Base-by-base conservation (phyloP, 2,797 vertebrate species). In the Coccyzus lansbergi region DNA sequence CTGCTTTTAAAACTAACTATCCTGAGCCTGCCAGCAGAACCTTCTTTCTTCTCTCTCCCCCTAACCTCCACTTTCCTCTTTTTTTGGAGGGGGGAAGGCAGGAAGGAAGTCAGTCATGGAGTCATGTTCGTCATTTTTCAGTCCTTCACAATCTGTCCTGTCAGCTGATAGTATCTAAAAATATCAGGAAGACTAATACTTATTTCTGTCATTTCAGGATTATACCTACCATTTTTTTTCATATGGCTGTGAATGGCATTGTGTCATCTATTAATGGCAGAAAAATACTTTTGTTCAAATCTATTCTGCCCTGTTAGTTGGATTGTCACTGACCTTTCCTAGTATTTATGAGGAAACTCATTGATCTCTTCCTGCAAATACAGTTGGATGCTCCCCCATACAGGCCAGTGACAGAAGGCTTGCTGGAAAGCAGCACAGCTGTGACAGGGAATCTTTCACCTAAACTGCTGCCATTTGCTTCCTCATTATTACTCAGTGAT, bases 121-220 rank as follows among this genome's bases (percentile, higher is more conserved):
- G 90, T 95, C 95, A 91, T 19, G 83, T 95, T 95, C 63, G 31
- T 95, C 94, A 95, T 95, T 97, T 97, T 86, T 86, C 82, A 79
- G 64, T 95, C 92, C 76, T 92, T 93, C 69, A 92, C 91, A 96
- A 95, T 95, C 94, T 97, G 92, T 92, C 81, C 93, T 70, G 94
- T 92, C 93, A 95, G 58, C 95, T 94, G 88, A 95, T 92, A 95
- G 63, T 65, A 55, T 80, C 92, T 95, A 93, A 97, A 97, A 97
- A 96, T 96, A 96, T 33, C 88, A 94, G 62, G 67, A 95, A 94
- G 95, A 95, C 70, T 51, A 63, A 83, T 55, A 40, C 78, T 95
- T 94, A 92, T 97, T 97, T 96, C 87, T 96, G 92, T 77, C 60
- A 75, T 87, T 88, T 90, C 63, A 94, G 49, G 42, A 44, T 83